Conservation (phyloP, 2,888 invertebrate species). For the Heliconius sara region DNA sequence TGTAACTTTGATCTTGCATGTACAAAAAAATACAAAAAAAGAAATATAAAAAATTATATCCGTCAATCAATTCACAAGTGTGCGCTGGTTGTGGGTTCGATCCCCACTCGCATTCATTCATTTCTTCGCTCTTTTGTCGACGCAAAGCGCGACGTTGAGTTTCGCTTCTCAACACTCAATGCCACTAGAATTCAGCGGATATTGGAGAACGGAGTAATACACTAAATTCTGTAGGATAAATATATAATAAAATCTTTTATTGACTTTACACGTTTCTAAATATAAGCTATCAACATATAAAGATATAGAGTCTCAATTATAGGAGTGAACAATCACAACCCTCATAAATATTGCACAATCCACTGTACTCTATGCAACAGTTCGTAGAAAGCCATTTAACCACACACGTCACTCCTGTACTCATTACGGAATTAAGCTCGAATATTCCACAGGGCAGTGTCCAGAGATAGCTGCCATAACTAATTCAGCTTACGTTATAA, state of each 20-base stretch:
- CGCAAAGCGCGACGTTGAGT: no score
- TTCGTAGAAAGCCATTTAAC: constrained; percentile 26
- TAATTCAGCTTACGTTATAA: constrained; percentile 19
- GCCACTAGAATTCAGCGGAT: no score
- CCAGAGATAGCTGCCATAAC: constrained; percentile 22
- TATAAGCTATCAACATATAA: neutral
- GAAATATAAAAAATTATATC: no score
- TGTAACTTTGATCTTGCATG: no score
- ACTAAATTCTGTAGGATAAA: no score
- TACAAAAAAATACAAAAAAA: neutral
- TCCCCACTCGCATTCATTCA: no score
- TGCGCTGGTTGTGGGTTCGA: no score
- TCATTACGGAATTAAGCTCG: constrained; percentile 68
- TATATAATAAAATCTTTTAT: neutral
- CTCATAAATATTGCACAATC: constrained; percentile 16
- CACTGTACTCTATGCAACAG: constrained; percentile 16
- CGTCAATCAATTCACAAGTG: no score
- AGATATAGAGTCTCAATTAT: neutral
- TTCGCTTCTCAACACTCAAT: no score
- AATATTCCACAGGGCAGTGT: constrained; percentile 58
- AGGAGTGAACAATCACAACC: neutral
- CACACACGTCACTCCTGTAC: constrained; percentile 40
- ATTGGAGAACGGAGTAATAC: no score
- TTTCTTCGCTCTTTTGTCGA: no score
- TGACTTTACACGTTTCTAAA: neutral